phyloP scores from a whole-genome alignment of 2,113 vertebrate genomes.

The Bubo scandiacus region DNA sequence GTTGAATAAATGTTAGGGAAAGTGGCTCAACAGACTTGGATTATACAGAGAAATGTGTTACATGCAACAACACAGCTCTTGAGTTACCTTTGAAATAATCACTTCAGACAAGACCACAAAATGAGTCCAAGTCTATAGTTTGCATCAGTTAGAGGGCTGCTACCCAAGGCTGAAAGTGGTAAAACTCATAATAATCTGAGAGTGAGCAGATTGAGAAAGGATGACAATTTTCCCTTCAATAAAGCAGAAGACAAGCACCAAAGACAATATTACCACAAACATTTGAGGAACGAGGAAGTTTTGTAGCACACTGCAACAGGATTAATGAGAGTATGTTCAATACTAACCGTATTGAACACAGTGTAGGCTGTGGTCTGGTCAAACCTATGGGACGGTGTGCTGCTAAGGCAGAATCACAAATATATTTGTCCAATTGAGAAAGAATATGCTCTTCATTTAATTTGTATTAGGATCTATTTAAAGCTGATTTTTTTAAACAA shows the following conservation, averaged over 20 bases:
- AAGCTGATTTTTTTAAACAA: not conserved
- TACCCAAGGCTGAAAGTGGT: not conserved
- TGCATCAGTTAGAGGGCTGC: not conserved
- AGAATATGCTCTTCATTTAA: not conserved
- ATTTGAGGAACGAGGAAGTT: not conserved
- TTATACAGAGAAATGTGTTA: not conserved
- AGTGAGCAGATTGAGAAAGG: not conserved
- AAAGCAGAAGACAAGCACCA: not conserved
- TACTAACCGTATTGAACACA: not conserved
- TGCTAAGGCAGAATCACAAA: not conserved
- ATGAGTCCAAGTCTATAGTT: not conserved
- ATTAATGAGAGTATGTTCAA: not conserved
- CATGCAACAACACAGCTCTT: not conserved
- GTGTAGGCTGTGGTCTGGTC: not conserved
- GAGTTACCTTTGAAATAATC: not conserved
- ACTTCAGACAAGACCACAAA: not conserved
- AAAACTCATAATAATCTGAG: not conserved
- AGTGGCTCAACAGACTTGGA: not conserved
- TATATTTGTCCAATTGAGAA: not conserved
- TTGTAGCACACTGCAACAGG: fast-evolving
- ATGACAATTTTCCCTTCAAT: not conserved
- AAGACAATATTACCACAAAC: not conserved
- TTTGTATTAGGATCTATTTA: not conserved
- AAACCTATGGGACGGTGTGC: not conserved
- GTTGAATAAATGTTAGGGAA: not conserved